A percentile compares a stretch with the other conserved stretches of the same genome.
Conservation (phyloP, 64 coral and sea anemone genomes). For the Actinia equina region DNA sequence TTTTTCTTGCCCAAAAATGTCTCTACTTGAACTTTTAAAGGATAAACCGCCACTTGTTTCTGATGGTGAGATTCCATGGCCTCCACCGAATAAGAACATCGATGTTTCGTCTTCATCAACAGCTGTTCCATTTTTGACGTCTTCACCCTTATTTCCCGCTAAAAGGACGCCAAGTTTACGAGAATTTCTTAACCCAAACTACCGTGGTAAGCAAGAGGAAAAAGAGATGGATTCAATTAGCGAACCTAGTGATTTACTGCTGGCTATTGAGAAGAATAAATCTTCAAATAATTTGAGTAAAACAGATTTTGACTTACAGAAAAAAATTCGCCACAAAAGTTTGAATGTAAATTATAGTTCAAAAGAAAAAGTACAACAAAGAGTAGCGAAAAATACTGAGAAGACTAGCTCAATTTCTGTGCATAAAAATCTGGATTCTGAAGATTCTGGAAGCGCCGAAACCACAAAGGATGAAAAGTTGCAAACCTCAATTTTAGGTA, state of each 20-base stretch:
- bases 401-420: background rate
- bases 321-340: background rate
- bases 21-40: constrained; percentile 2
- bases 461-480: background rate
- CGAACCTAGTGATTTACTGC: background rate
- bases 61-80: background rate
- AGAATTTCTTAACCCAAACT: constrained; percentile 9
- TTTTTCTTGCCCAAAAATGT: background rate
- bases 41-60: background rate
- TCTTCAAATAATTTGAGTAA: background rate
- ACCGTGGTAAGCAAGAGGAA: background rate
- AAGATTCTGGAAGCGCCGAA: background rate
- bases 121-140: background rate
- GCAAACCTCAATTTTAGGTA: background rate
- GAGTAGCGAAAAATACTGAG: background rate
- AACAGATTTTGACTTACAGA: background rate
- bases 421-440: background rate
- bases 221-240: background rate
- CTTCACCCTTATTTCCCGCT: background rate
- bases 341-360: background rate
- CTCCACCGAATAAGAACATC: background rate
- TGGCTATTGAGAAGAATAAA: background rate
- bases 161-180: constrained; percentile 6
- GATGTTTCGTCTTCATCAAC: background rate
- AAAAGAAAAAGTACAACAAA: background rate